Base-by-base conservation (phyloP, 2,113 vertebrate genomes). In the Euleptes europaea region DNA sequence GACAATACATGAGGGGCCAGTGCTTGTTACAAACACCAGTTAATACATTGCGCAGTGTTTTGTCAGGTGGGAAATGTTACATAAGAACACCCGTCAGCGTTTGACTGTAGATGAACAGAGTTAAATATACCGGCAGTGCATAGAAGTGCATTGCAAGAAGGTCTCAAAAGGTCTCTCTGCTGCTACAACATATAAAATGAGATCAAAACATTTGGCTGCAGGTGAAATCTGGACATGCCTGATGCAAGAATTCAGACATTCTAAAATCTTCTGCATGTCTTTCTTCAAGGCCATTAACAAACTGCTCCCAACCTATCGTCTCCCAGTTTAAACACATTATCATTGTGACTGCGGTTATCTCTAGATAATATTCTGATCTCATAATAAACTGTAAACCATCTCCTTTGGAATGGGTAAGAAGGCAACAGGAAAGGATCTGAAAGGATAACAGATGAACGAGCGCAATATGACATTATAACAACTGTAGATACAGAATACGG, bases 71-170 rank as follows among this genome's bases (percentile, higher is more conserved):
- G 26, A 26, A 4, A 83, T 44, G 14, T 19, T 67, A 51, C 63
- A n/a, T 65, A 49, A 21, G 69, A 31, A n/a, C n/a, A n/a, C n/a
- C n/a, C n/a, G 0, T 26, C 1, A 73, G 70, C 38, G 49, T 0
- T 0, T 15, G 12, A 60, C 19, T 12, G 0, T 31, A 17, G 31
- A 3, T 66, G 28, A 44, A 78, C 15, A 33, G 73, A 33, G 10
- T 13, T 26, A 40, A 42, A 65, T 6, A 54, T 5, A 1, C 76
- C 33, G 54, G 54, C 21, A 54, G 51, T 54, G 19, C 51, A 54
- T 19, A 54, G 51, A 10, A 54, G 5, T 54, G 17, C 14, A 57
- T 57, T 23, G 78, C 66, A 40, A 51, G 70, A 42, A 14, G 40
- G 65, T 70, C 57, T 6, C n/a, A 13, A 6, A 6, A 42, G 33